phyloP scores from a whole-genome alignment of 2,888 invertebrate species.

The Rotaria sp. region DNA sequence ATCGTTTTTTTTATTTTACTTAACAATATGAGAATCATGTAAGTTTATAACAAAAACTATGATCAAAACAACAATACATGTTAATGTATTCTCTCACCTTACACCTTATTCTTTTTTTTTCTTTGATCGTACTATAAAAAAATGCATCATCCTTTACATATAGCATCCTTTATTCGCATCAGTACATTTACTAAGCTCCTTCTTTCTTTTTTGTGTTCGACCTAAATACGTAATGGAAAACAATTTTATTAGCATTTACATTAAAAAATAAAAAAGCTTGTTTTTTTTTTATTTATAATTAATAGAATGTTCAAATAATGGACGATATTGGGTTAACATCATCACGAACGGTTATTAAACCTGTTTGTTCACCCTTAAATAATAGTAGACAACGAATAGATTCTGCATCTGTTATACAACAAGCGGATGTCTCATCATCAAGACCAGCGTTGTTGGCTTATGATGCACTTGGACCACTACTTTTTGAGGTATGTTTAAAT shows the following conservation, averaged over 20 bases:
- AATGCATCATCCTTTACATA: too few species aligned
- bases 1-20: neutral
- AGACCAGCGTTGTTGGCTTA: slow-evolving; percentile 70
- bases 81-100: too few species aligned
- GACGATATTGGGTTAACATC: neutral
- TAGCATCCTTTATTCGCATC: too few species aligned
- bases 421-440: slow-evolving; percentile 87
- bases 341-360: neutral
- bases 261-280: too few species aligned
- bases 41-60: neutral
- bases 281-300: neutral
- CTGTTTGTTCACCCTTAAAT: neutral
- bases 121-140: too few species aligned
- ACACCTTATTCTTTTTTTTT: neutral
- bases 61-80: too few species aligned
- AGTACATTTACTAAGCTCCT: too few species aligned
- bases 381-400: slow-evolving; percentile 51
- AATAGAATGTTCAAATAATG: neutral
- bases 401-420: slow-evolving; percentile 68
- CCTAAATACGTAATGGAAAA: too few species aligned
- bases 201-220: too few species aligned
- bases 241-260: too few species aligned
- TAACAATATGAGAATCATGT: neutral
- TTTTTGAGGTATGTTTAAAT: slow-evolving; percentile 63
- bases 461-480: slow-evolving; percentile 67